Conservation (phyloP, 2,113 vertebrate species). For the Gobius niger region DNA sequence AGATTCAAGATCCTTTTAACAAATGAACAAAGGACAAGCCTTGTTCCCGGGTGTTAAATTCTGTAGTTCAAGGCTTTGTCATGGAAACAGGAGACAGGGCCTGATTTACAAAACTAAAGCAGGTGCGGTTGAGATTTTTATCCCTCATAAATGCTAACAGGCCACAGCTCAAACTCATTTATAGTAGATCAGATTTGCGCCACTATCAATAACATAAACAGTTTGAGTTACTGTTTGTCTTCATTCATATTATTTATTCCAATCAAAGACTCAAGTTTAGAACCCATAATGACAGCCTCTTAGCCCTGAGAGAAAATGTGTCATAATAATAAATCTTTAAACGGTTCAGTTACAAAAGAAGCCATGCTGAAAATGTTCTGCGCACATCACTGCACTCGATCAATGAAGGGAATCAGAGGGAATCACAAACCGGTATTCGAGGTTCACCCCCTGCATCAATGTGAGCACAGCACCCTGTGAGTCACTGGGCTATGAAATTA, state of each 20-base stretch:
- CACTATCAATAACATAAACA: no score
- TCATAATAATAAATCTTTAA: conserved; percentile 22
- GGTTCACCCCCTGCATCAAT: conserved; percentile 29
- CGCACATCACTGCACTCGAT: conserved; percentile 13
- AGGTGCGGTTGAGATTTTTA: no score
- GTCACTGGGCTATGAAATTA: conserved; percentile 57
- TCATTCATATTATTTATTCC: conserved; percentile 13
- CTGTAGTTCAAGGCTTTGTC: no score
- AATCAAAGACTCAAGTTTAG: conserved; percentile 22
- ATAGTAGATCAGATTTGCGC: no score
- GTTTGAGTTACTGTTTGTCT: no score
- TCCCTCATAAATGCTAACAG: no score
- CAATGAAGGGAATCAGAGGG: conserved; percentile 21
- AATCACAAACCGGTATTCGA: conserved; percentile 17
- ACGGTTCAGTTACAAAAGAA: conserved; percentile 19
- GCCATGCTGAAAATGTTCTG: conserved; percentile 1
- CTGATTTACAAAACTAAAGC: no score
- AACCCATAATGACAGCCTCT: conserved; percentile 19
- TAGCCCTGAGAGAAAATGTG: conserved; percentile 29
- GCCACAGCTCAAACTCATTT: no score
- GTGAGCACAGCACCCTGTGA: conserved; percentile 36
- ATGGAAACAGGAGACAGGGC: no score
- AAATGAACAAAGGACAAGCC: no score
- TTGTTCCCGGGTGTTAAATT: no score
- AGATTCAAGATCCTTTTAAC: no score